These are phyloP conservation scores for Drosophila kuntzei DNA, from an alignment of 2,888 invertebrate genomes.

Conservation along the genomic window DNA sequence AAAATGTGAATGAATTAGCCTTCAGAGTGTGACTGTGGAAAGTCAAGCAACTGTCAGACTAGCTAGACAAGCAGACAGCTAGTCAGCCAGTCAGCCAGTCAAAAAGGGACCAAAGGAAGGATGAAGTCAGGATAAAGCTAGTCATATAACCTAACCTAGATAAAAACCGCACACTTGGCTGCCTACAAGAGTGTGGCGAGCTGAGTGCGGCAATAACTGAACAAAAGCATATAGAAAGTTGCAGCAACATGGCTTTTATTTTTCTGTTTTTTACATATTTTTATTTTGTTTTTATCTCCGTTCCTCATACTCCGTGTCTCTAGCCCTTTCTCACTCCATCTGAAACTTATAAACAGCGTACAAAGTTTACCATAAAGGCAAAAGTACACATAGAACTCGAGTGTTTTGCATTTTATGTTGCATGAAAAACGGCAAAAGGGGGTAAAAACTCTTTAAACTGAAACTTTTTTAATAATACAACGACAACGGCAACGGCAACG, in stretches of 20 bases:
- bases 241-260: conserved; percentile 55
- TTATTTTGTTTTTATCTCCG: conserved; percentile 11
- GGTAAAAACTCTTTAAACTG: conserved; percentile 66
- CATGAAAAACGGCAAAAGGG: conserved; percentile 46
- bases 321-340: conserved; percentile 30
- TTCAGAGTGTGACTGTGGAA: conserved; percentile 53
- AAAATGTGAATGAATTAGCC: conserved; percentile 73
- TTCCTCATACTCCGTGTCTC: not conserved
- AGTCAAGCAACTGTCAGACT: conserved; percentile 55
- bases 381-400: conserved; percentile 68
- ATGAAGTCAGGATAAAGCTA: conserved; percentile 31
- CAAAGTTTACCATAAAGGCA: conserved; percentile 75
- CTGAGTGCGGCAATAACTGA: conserved; percentile 53
- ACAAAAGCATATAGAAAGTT: conserved; percentile 64
- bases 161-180: conserved; percentile 76
- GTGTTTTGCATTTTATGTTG: conserved; percentile 77
- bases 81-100: conserved; percentile 11
- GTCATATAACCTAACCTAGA: conserved; percentile 61
- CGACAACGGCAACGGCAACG: conserved; percentile 44
- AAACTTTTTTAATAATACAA: conserved; percentile 77
- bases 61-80: conserved; percentile 23
- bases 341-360: conserved; percentile 74
- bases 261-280: conserved; percentile 4
- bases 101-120: conserved; percentile 11
- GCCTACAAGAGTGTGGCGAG: conserved; percentile 48